Conservation (phyloP, 2,113 vertebrate species). For the Neofelis nebulosa region DNA sequence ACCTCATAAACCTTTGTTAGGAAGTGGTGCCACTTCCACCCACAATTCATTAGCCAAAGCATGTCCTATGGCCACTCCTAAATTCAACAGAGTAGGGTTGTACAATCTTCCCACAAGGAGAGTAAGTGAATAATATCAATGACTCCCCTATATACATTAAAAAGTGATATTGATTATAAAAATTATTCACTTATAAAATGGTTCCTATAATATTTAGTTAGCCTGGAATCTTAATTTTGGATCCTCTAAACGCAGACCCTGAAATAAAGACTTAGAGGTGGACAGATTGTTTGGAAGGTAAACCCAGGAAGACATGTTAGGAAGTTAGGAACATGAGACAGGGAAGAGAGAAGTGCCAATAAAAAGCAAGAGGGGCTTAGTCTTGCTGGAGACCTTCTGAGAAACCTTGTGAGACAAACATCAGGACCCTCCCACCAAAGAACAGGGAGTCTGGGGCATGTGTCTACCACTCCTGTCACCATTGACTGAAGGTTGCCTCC, state of each 20-base stretch:
- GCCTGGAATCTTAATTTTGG: neutral
- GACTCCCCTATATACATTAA: neutral
- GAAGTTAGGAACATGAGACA: neutral
- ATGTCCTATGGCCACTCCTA: neutral
- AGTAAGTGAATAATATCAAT: neutral
- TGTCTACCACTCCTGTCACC: too few relatives aligned
- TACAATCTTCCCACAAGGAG: neutral
- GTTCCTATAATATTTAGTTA: neutral
- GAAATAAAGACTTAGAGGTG: neutral
- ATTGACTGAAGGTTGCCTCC: neutral
- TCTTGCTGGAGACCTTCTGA: neutral
- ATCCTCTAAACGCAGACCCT: neutral
- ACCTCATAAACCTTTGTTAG: neutral
- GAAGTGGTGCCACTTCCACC: neutral
- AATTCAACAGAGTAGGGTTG: neutral
- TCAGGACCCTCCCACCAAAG: neutral
- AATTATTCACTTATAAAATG: neutral
- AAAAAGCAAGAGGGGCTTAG: neutral
- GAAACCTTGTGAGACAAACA: neutral
- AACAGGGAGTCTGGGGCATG: too few relatives aligned
- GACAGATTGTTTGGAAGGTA: neutral
- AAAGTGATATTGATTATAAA: neutral
- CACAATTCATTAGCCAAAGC: neutral
- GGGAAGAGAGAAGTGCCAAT: neutral
- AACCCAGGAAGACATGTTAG: neutral